A percentile compares a stretch with the other conserved stretches of the same genome.
These are phyloP conservation scores for Cotesia chilonis DNA, from an alignment of 1,140 invertebrate genomes.

Conservation along the genomic window DNA sequence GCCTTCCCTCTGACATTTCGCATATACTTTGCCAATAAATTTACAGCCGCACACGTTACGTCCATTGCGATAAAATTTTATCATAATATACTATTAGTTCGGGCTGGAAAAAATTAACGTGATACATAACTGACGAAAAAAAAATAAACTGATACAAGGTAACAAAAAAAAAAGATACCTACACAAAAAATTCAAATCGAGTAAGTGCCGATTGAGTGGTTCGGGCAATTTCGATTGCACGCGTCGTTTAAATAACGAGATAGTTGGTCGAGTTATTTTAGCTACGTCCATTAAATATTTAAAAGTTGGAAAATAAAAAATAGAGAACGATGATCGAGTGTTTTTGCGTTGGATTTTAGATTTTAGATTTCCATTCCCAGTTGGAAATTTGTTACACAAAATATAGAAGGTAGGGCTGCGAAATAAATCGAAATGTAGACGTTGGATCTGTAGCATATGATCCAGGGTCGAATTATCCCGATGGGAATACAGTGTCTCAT, in stretches of 20 bases:
- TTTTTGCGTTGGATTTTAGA: not conserved
- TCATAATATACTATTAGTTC: no score
- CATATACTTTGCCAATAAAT: no score
- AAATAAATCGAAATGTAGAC: conserved; percentile 24
- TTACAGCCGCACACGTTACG: not conserved
- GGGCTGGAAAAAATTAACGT: no score
- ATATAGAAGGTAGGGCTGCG: not conserved
- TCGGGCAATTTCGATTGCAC: no score
- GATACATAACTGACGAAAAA: no score
- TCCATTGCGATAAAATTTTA: not conserved
- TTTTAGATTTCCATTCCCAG: not conserved
- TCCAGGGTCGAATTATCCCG: conserved; percentile 46
- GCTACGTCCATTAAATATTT: not conserved
- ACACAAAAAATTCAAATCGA: no score
- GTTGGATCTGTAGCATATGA: conserved; percentile 5
- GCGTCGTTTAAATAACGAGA: not conserved
- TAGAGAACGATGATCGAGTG: conserved; percentile 1
- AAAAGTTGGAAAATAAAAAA: not conserved
- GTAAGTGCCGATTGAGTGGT: no score
- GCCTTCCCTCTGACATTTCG: not conserved
- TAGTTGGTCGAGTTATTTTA: not conserved
- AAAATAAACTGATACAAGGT: no score
- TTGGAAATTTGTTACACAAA: not conserved
- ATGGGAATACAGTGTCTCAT: conserved; percentile 52
- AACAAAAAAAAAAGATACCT: no score